Conservation (phyloP, 1,140 invertebrate species). For the Platyura marginata region DNA sequence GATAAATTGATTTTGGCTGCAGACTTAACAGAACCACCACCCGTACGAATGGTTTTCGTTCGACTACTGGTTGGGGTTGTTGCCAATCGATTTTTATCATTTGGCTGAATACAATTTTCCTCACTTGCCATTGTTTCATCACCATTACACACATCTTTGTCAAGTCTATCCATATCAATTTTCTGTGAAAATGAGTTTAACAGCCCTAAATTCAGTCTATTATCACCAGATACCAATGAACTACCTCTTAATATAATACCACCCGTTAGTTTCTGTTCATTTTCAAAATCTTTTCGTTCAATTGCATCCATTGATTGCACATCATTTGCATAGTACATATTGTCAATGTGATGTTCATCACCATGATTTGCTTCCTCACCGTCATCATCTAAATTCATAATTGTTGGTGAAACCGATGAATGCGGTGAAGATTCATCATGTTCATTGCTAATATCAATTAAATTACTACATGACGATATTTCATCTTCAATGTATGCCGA, state of each 20-base stretch:
- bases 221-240: constrained; percentile 12
- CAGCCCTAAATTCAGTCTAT: constrained; percentile 14
- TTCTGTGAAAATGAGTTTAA: constrained; percentile 5
- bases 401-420: background rate
- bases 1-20: background rate
- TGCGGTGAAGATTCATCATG: background rate
- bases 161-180: background rate
- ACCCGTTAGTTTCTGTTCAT: constrained; percentile 18
- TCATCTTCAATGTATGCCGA: background rate
- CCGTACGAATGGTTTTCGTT: background rate
- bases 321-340: constrained; percentile 13
- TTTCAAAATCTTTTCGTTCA: constrained; percentile 21
- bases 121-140: too few species aligned
- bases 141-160: background rate
- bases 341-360: constrained; percentile 2
- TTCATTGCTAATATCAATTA: constrained; percentile 2
- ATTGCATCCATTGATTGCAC: constrained; percentile 18
- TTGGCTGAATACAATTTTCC: background rate
- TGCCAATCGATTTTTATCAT: background rate
- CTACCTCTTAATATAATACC: constrained; percentile 17
- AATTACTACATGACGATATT: background rate
- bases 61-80: constrained; percentile 3
- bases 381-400: background rate
- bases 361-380: background rate
- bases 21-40: background rate